Conservation (phyloP, 2,113 vertebrate genomes). For the Siniperca chuatsi region DNA sequence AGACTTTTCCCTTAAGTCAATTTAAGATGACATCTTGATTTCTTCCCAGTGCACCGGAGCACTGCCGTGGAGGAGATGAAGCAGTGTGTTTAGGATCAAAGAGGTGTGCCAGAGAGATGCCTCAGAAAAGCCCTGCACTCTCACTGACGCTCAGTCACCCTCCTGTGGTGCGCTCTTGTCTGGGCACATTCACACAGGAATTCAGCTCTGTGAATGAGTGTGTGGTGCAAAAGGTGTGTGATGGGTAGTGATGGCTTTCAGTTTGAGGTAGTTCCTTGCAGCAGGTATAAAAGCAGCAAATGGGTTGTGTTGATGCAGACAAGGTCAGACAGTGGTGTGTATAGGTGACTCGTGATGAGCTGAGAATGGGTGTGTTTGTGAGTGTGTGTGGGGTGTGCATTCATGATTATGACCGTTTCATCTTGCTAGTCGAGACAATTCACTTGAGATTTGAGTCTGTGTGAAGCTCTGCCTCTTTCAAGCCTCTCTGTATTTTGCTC, state of each 20-base stretch:
- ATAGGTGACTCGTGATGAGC: constrained; percentile 19
- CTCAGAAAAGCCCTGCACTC: constrained; percentile 69
- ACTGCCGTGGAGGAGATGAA: constrained; percentile 76
- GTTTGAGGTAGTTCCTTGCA: constrained; percentile 11
- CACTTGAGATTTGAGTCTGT: constrained; percentile 55
- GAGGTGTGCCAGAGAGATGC: constrained; percentile 67
- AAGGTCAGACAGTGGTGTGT: constrained; percentile 22
- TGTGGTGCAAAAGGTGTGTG: constrained; percentile 23
- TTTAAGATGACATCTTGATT: constrained; percentile 86
- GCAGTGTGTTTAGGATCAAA: constrained; percentile 83
- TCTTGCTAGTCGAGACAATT: constrained; percentile 56
- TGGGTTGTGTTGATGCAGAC: constrained; percentile 7
- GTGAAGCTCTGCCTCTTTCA: constrained; percentile 68
- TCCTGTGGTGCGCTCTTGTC: constrained; percentile 67
- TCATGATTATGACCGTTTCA: constrained; percentile 31
- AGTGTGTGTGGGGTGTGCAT: neutral
- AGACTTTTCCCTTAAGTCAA: constrained; percentile 78
- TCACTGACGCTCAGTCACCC: constrained; percentile 68
- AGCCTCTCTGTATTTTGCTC: constrained; percentile 54
- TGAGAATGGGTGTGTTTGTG: constrained; percentile 16
- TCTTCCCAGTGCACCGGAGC: constrained; percentile 71
- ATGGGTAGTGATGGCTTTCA: constrained; percentile 28
- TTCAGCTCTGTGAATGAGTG: constrained; percentile 32
- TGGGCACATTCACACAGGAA: constrained; percentile 53
- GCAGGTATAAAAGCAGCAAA: constrained; percentile 29